Evolutionary conservation across 2,888 invertebrate genomes (phyloP).

Genomic region (Stictocephala bisonia): DNA sequence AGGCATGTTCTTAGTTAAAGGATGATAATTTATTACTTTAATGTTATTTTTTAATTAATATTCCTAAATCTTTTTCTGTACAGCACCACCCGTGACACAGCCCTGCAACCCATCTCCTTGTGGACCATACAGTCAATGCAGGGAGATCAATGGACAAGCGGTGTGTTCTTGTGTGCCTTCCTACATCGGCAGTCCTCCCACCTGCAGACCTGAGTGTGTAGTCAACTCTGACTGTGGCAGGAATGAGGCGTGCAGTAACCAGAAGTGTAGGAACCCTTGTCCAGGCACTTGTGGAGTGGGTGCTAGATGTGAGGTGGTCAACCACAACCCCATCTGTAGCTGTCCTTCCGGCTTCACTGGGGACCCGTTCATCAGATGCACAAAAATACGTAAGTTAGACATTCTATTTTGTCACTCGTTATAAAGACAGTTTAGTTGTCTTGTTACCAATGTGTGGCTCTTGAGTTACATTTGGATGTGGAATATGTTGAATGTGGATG

Average conservation of each 20-base stretch:
- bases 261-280: conserved; percentile 83
- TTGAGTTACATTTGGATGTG: no score
- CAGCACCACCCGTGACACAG: conserved; percentile 64
- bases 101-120: conserved; percentile 69
- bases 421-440: no score
- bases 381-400: conserved; percentile 66
- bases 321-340: conserved; percentile 80
- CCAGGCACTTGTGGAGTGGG: conserved; percentile 78
- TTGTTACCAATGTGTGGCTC: no score
- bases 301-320: conserved; percentile 78
- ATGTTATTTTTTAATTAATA: no score
- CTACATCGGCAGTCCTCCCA: conserved; percentile 80
- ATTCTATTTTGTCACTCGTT: no score
- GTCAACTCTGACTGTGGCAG: conserved; percentile 75
- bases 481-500: no score
- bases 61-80: conserved; percentile 44
- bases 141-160: conserved; percentile 77
- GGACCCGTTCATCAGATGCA: conserved; percentile 79
- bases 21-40: background rate
- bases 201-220: conserved; percentile 66
- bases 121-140: conserved; percentile 72
- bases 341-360: conserved; percentile 75
- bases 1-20: conserved; percentile 52
- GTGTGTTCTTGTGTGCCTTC: conserved; percentile 78
- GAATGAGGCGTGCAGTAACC: conserved; percentile 78